A percentile compares a stretch with the other conserved stretches of the same genome.
These are phyloP conservation scores for Egretta garzetta DNA, from an alignment of 2,113 vertebrate genomes.

Conservation along the genomic window DNA sequence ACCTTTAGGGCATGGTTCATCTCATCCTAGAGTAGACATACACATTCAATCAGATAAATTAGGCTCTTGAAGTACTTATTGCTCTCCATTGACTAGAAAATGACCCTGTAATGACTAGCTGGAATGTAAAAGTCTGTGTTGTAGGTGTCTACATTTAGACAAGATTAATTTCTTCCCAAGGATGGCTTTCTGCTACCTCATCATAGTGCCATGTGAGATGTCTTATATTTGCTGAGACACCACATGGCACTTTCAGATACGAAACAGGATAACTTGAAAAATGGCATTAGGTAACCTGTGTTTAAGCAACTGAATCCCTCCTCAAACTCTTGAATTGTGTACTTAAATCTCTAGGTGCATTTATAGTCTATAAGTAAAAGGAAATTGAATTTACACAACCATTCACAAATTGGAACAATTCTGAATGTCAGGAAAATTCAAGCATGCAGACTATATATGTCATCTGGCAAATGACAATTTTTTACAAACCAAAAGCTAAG, in stretches of 20 bases:
- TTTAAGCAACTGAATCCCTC: neutral
- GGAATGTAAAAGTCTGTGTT: neutral
- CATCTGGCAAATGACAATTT: neutral
- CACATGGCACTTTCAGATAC: neutral
- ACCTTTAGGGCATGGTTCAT: slow-evolving; percentile 21
- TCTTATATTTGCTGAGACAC: neutral
- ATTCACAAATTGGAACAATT: neutral
- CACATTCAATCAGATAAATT: slow-evolving; percentile 20
- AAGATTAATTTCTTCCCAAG: slow-evolving; percentile 8
- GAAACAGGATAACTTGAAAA: neutral
- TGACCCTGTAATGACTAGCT: slow-evolving; percentile 3
- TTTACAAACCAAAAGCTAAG: neutral
- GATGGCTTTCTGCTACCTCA: neutral
- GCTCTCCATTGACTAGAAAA: slow-evolving; percentile 29
- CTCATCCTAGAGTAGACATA: neutral
- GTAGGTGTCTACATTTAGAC: neutral
- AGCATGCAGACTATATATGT: neutral
- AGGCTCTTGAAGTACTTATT: slow-evolving; percentile 4
- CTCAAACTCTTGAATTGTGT: neutral
- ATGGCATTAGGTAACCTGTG: neutral
- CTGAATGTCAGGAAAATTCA: neutral
- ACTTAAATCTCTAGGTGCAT: neutral
- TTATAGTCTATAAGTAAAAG: neutral
- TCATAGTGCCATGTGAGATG: neutral
- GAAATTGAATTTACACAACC: neutral